These are phyloP conservation scores for Phaethornis superciliosus DNA, from an alignment of 2,113 vertebrate genomes.

Conservation along the genomic window DNA sequence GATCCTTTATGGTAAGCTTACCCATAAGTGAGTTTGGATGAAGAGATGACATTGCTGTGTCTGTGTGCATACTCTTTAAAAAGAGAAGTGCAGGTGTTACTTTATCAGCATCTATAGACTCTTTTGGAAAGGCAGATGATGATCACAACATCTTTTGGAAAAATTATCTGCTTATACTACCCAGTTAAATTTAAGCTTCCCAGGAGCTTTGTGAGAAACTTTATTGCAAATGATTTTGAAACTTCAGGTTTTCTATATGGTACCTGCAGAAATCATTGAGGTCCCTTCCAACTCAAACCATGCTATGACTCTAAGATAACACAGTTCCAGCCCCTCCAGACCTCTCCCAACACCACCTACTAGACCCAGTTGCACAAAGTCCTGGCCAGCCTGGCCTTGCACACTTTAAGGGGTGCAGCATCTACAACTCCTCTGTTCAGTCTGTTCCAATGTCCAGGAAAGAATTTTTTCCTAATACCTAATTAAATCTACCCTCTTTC, in stretches of 20 bases:
- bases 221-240: neutral
- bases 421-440: no score
- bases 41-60: neutral
- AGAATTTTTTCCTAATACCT: no score
- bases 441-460: no score
- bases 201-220: neutral
- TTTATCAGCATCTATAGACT: neutral
- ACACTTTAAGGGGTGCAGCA: no score
- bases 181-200: neutral
- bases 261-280: neutral
- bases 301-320: no score
- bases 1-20: neutral
- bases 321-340: no score
- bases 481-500: no score
- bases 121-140: neutral
- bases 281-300: no score
- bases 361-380: no score
- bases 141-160: neutral
- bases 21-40: neutral
- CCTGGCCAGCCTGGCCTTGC: no score
- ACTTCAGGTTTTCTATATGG: neutral
- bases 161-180: rapidly evolving
- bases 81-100: neutral
- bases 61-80: neutral
- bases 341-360: no score